phyloP scores from a whole-genome alignment of 2,113 vertebrate species.

The Dolichotis patagonum region DNA sequence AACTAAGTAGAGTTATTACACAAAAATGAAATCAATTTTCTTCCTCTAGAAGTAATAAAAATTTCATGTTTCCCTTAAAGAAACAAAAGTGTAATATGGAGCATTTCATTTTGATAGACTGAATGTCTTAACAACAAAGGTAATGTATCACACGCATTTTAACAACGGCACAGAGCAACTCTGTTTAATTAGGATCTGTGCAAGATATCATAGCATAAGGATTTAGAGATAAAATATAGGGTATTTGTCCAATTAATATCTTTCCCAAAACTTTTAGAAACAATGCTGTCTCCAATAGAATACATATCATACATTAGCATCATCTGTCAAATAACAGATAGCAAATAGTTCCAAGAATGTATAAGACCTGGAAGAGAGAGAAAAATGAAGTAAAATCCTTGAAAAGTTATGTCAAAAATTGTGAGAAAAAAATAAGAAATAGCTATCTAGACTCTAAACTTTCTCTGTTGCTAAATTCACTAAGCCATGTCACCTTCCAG shows the following conservation, averaged over 20 bases:
- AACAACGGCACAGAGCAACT: not conserved
- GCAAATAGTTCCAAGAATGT: not conserved
- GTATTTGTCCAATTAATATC: not conserved
- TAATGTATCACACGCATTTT: not conserved
- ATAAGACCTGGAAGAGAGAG: not conserved
- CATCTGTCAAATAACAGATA: not conserved
- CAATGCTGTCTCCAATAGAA: not conserved
- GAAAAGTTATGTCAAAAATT: not conserved
- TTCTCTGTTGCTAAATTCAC: not conserved
- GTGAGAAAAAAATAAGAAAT: not conserved
- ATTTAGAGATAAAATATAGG: not conserved
- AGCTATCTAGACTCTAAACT: not conserved
- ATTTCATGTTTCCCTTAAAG: conserved; percentile 14
- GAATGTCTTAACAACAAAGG: conserved; percentile 43
- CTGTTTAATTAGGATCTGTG: not conserved
- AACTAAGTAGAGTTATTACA: not conserved
- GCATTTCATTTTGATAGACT: not conserved
- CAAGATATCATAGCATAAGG: not conserved
- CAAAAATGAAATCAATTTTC: not conserved
- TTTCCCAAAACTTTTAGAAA: not conserved
- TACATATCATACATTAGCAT: not conserved
- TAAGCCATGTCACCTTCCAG: not conserved
- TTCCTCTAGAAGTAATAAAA: not conserved
- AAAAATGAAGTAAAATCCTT: not conserved
- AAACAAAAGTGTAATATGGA: not conserved